Conservation (phyloP, 2,888 invertebrate species). For the Hipparchia sbordonii region DNA sequence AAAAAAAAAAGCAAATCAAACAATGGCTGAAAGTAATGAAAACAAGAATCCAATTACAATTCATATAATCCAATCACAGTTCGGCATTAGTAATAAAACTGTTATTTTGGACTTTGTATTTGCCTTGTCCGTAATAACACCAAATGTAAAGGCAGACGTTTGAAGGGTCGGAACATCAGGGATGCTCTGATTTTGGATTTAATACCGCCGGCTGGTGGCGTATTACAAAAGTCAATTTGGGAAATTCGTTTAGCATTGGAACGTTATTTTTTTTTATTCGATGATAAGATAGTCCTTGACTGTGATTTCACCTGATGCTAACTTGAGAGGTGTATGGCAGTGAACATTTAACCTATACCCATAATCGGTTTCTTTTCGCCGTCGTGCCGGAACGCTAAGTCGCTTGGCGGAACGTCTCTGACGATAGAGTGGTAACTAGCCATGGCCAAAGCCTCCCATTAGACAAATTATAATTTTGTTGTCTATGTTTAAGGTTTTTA, state of each 20-base stretch:
- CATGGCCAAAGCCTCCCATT: no score
- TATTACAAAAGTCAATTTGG: conserved; percentile 22
- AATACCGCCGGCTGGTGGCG: conserved; percentile 17
- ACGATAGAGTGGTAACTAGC: no score
- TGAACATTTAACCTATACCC: no score
- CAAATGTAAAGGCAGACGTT: conserved; percentile 27
- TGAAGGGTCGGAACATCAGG: conserved; percentile 18
- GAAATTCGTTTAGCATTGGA: conserved; percentile 11
- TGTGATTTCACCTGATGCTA: no score
- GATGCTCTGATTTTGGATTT: conserved; percentile 25
- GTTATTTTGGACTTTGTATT: conserved; percentile 38
- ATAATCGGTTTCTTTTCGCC: no score
- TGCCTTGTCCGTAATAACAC: conserved; percentile 30
- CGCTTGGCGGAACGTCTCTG: no score
- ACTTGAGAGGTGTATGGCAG: no score
- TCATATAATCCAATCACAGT: conserved; percentile 42
- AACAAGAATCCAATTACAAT: conserved; percentile 44
- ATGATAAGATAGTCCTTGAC: neutral
- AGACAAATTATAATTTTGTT: no score
- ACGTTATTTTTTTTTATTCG: neutral
- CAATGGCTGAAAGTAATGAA: conserved; percentile 39
- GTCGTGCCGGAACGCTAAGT: no score
- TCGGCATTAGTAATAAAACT: conserved; percentile 36
- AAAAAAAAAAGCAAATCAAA: conserved; percentile 28
- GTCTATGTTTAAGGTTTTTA: no score